Base-by-base conservation (phyloP, 2,797 vertebrate species). In the Alcedo atthis region DNA sequence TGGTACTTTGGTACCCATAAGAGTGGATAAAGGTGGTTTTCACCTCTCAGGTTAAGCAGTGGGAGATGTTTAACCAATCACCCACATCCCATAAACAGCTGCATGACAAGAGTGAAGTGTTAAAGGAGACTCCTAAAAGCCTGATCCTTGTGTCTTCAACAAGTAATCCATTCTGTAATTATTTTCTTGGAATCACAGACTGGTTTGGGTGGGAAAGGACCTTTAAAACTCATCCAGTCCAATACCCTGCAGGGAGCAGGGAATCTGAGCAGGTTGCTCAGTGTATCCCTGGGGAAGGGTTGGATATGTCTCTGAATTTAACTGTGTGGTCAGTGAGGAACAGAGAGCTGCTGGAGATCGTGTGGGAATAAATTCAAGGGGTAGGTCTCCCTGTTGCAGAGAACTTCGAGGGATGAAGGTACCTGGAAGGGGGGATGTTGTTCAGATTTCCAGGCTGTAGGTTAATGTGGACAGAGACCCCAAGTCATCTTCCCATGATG, bases 401-500 rank as follows among this genome's bases (percentile, higher is more conserved):
- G 75, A 37, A 10, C 32, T 37, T n/a, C 3, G 35, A 26, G 21
- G 37, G 3, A 40, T 2, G 1, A 28, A 28, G 57, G 35, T 10
- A 16, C 32, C 32, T 53, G 69, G 63, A 32, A n/a, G 85, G 18
- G 58, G 19, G 40, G 49, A 14, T 17, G 42, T 1, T 19, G n/a
- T 42, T 66, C 15, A 2, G 22, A 4, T 30, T 43, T 7, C 6
- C 53, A 30, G 83, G 19, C 25, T 51, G 9, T 1, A 7, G 30
- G 40, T 33, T 30, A 3, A 6, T 1, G 10, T 15, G 42, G 25
- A 11, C 32, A 32, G 7, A n/a, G 32, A 12, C 11, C 12, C 4
- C 0, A 26, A 4, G n/a, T 4, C 8, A 4, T 3, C 46, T 17
- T 54, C 14, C 30, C 1, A 0, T 1, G 1, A 3, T 0, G 0